Percentiles rank a stretch among this genome's conserved stretches.
Conservation (phyloP, 2,113 vertebrate species). For the Uria lomvia region DNA sequence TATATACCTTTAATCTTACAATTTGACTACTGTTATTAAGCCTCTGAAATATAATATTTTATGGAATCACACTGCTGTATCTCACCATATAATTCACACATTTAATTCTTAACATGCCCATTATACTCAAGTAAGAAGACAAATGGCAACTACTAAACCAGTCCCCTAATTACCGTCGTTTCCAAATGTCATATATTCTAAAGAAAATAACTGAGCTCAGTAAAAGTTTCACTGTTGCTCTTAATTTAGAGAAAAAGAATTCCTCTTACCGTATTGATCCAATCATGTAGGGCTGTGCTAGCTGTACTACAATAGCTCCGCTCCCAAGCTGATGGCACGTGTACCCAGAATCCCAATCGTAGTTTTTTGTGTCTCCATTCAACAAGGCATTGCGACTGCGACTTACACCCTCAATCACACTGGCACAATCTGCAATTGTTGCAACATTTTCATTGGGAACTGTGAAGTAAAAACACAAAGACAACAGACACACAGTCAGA, state of each 20-base stretch:
- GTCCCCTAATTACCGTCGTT: neutral
- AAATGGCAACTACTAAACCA: neutral
- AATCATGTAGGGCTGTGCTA: slow-evolving; percentile 93
- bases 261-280: slow-evolving; percentile 83
- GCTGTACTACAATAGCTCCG: slow-evolving; percentile 93
- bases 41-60: neutral
- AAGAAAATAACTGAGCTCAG: neutral
- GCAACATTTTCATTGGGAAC: slow-evolving; percentile 93
- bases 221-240: neutral
- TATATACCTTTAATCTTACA: neutral
- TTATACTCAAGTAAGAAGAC: neutral
- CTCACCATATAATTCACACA: neutral
- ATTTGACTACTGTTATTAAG: neutral
- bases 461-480: slow-evolving; percentile 68
- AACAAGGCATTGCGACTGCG: slow-evolving; percentile 93
- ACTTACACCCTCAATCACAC: slow-evolving; percentile 95
- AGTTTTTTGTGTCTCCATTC: slow-evolving; percentile 96
- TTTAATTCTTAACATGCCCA: neutral
- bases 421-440: slow-evolving; percentile 88
- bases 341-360: slow-evolving; percentile 98
- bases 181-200: neutral
- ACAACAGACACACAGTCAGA: neutral
- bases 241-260: slow-evolving; percentile 19
- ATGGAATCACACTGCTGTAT: neutral
- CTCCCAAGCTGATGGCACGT: slow-evolving; percentile 97